Evolutionary conservation across 1,140 invertebrate genomes (phyloP), one percentile per base, ranked within the genome.

Genomic region (Battus philenor): DNA sequence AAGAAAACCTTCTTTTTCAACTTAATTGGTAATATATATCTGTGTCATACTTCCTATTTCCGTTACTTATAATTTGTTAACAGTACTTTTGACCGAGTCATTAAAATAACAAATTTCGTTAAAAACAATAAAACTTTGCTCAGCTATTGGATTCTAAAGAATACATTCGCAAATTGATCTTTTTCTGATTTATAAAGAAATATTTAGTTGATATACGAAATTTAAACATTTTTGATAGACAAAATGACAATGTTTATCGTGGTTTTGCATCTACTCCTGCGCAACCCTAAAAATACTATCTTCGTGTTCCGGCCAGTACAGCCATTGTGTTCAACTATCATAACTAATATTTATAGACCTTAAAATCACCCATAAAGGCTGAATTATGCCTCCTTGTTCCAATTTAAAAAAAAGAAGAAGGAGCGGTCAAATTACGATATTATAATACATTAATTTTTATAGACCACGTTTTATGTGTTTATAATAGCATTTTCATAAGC

Each of bases 391-490:
- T 33, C 44, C 36, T 38, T 17, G 41, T 31, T 11, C 44, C 49
- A 43, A 41, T 41, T 39, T 13, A 16, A 26, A 11, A 24, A 24
- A 44, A 51, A 45, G 45, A 38, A 18, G 20, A 50, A 44, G 41
- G 43, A 54, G 43, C 44, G 52, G 47, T 46, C 52, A 47, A 49
- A 44, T 48, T 43, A 41, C 17, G 30, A 20, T 47, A 29, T 50
- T 47, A 52, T 41, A 27, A 51, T 18, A 51, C 47, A 50, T 57
- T 47, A 49, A 50, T 49, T 47, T 60, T 50, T 46, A 62, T 49
- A 44, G 49, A 47, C 36, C 30, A 50, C 39, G 12, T 49, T 56
- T 60, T 54, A 59, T 50, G 41, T 48, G 29, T 44, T 57, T 56
- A 56, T 49, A 54, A 51, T 54, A 34, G 53, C 26, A 39, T 43